Evolutionary conservation across 2,797 vertebrate genomes (phyloP).

Genomic region (Epinephelus coioides): DNA sequence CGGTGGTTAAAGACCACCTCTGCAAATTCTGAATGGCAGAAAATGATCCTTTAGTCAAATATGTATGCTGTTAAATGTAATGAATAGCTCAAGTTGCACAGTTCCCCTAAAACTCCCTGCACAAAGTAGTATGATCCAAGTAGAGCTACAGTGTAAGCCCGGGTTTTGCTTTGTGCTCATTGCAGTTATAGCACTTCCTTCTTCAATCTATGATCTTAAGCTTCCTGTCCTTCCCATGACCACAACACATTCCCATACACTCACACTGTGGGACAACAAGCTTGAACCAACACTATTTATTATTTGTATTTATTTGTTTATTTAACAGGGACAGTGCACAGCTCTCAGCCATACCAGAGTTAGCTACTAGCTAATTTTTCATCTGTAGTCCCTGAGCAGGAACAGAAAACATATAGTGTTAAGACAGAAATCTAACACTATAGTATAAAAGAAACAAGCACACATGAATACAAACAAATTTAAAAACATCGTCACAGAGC

Average conservation of each 20-base stretch:
- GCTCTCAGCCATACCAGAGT: too few species aligned
- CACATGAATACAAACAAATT: too few species aligned
- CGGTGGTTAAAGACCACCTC: too few species aligned
- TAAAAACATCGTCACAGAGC: too few species aligned
- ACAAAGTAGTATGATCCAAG: not conserved
- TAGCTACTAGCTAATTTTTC: too few species aligned
- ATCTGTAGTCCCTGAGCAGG: too few species aligned
- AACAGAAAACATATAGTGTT: too few species aligned
- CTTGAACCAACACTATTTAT: slow-evolving; percentile 47
- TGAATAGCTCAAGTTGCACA: not conserved
- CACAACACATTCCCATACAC: slow-evolving; percentile 35
- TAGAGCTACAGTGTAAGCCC: not conserved
- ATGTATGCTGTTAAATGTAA: not conserved
- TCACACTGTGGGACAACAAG: slow-evolving; percentile 50
- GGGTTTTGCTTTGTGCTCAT: slow-evolving; percentile 19
- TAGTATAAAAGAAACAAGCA: too few species aligned
- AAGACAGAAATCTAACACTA: too few species aligned
- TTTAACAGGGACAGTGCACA: too few species aligned
- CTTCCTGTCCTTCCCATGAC: slow-evolving; percentile 2
- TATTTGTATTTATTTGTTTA: too few species aligned
- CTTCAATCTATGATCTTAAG: slow-evolving; percentile 9
- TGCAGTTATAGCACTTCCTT: slow-evolving; percentile 10
- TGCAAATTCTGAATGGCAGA: not conserved
- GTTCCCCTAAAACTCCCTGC: not conserved
- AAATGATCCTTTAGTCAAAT: not conserved